These are phyloP conservation scores for Mesocricetus auratus DNA, from an alignment of 2,113 vertebrate species.

Conservation along the genomic window DNA sequence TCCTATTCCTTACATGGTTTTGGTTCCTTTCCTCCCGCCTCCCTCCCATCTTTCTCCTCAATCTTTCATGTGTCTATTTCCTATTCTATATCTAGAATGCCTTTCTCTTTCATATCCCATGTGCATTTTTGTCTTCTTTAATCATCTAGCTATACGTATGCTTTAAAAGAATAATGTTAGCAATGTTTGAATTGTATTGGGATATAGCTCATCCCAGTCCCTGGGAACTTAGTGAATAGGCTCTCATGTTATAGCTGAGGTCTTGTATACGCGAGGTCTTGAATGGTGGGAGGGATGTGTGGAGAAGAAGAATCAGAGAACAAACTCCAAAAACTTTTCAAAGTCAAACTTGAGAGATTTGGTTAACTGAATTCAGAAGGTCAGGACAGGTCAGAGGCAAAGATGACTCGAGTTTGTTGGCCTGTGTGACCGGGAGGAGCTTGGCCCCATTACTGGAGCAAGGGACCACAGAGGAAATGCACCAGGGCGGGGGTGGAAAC, in stretches of 20 bases:
- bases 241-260: not conserved
- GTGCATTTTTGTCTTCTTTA: not conserved
- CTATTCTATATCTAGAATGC: not conserved
- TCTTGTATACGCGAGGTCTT: not conserved
- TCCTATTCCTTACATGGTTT: not conserved
- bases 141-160: not conserved
- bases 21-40: not conserved
- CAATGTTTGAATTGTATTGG: not conserved
- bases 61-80: not conserved
- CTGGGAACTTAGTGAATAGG: not conserved
- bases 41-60: not conserved
- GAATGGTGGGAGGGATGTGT: not conserved
- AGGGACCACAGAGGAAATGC: slow-evolving; percentile 54
- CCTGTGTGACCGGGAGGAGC: slow-evolving; percentile 69
- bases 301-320: slow-evolving; percentile 18
- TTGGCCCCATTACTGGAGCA: slow-evolving; percentile 76
- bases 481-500: slow-evolving; percentile 68
- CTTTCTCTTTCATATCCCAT: not conserved
- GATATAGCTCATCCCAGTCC: not conserved
- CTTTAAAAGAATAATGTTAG: not conserved
- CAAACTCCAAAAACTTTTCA: slow-evolving; percentile 78
- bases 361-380: slow-evolving; percentile 62
- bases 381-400: slow-evolving; percentile 59
- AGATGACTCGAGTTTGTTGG: slow-evolving; percentile 63
- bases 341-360: slow-evolving; percentile 74